Percentiles rank a stretch among this genome's conserved stretches.
Evolutionary conservation across 2,797 vertebrate genomes (phyloP).

Genomic region (Gobio occitaniae): DNA sequence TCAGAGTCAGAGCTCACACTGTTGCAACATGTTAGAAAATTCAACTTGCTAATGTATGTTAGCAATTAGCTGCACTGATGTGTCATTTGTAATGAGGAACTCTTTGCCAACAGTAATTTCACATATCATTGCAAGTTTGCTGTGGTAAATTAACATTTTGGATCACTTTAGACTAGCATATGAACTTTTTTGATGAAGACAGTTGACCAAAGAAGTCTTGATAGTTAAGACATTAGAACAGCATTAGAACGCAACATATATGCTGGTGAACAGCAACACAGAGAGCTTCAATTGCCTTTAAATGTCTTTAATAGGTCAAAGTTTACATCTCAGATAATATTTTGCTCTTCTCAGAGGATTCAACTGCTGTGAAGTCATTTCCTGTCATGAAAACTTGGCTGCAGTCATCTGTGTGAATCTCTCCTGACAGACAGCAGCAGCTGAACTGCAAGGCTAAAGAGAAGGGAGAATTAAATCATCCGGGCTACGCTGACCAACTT

Average conservation of each 20-base stretch:
- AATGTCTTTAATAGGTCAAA: not conserved
- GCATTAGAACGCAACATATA: not conserved
- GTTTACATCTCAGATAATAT: not conserved
- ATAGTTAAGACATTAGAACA: not conserved
- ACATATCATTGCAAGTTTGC: not conserved
- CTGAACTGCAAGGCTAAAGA: conserved; percentile 27
- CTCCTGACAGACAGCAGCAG: conserved; percentile 50
- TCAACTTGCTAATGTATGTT: conserved; percentile 20
- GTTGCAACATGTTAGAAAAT: not conserved
- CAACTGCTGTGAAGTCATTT: conserved; percentile 49
- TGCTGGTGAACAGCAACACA: not conserved
- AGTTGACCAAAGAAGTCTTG: not conserved
- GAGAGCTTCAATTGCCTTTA: not conserved
- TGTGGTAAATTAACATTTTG: not conserved
- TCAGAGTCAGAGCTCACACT: conserved; percentile 8
- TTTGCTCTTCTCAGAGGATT: conserved; percentile 27
- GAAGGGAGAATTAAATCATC: not conserved
- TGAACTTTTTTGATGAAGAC: not conserved
- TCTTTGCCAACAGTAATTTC: not conserved
- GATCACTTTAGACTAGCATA: not conserved
- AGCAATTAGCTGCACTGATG: conserved; percentile 17
- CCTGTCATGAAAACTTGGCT: conserved; percentile 41
- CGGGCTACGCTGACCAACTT: not conserved
- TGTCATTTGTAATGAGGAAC: conserved; percentile 29
- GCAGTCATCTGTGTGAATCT: conserved; percentile 22